A percentile compares a stretch with the other conserved stretches of the same genome.
Evolutionary conservation across 2,113 vertebrate genomes (phyloP).

Genomic region (Rhinichthys klamathensis): DNA sequence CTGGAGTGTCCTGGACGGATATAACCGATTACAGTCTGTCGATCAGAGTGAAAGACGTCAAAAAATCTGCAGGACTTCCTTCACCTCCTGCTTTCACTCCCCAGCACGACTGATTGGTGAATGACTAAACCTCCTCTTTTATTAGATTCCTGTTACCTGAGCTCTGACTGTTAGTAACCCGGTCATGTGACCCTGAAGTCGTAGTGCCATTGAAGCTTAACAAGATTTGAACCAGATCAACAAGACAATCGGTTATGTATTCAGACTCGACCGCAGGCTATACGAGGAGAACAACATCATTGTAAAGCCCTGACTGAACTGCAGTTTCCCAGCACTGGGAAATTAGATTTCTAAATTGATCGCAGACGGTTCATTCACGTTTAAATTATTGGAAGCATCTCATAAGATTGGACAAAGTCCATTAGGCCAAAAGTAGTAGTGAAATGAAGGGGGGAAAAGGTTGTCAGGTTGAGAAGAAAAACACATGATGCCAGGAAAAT

Average conservation of each 20-base stretch:
- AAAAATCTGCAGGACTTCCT: slow-evolving; percentile 66
- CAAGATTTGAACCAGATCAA: slow-evolving; percentile 47
- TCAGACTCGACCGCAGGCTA: background rate
- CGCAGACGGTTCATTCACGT: slow-evolving; percentile 22
- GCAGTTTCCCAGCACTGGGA: slow-evolving; percentile 50
- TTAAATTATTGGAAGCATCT: slow-evolving; percentile 4
- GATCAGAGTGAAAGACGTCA: slow-evolving; percentile 60
- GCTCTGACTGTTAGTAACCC: slow-evolving; percentile 64
- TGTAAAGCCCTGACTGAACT: slow-evolving; percentile 21
- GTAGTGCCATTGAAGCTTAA: slow-evolving; percentile 39
- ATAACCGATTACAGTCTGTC: slow-evolving; percentile 16
- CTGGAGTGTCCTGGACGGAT: background rate
- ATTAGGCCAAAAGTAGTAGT: background rate
- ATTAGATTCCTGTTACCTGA: slow-evolving; percentile 69
- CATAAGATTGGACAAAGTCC: background rate
- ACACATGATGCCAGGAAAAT: background rate
- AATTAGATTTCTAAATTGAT: slow-evolving; percentile 53
- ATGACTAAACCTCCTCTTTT: slow-evolving; percentile 70
- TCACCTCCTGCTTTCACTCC: slow-evolving; percentile 54
- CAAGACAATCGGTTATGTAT: slow-evolving; percentile 46
- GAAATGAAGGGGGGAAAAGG: background rate
- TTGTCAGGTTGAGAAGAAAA: background rate
- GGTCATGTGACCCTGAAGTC: slow-evolving; percentile 48
- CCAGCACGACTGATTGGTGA: no score
- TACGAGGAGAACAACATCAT: slow-evolving; percentile 33